phyloP scores from a whole-genome alignment of 2,797 vertebrate genomes.

The Pterois miles region DNA sequence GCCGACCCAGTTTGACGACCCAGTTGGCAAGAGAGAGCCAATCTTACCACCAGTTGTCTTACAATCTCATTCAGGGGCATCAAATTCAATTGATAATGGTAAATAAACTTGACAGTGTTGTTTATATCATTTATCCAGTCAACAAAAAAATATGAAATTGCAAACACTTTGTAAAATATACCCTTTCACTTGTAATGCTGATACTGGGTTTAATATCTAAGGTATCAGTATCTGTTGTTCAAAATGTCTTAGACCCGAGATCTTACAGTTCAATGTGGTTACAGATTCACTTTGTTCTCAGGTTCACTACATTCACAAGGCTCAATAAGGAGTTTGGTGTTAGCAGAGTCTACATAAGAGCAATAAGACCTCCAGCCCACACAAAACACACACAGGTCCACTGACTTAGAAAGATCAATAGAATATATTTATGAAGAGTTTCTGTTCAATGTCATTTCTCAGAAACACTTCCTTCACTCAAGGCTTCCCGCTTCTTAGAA shows the following conservation, averaged over 20 bases:
- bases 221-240: not conserved
- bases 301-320: not conserved
- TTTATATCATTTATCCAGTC: not conserved
- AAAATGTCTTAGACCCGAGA: not conserved
- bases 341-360: not conserved
- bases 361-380: not conserved
- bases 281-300: not conserved
- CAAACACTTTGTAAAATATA: not conserved
- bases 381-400: not conserved
- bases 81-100: conserved; percentile 4
- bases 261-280: not conserved
- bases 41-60: not conserved
- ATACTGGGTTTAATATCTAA: not conserved
- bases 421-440: not conserved
- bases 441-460: not conserved
- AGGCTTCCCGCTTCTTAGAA: not conserved
- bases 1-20: conserved; percentile 34
- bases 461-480: not conserved
- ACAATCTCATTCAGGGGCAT: not conserved
- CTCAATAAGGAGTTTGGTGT: not conserved
- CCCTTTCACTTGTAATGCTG: not conserved
- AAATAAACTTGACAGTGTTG: conserved; percentile 2
- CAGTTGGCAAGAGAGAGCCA: conserved; percentile 17
- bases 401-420: not conserved
- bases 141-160: not conserved